A percentile compares a stretch with the other conserved stretches of the same genome.
These are phyloP conservation scores for Cremastinae sp. DNA, from an alignment of 2,888 invertebrate genomes.

Conservation along the genomic window DNA sequence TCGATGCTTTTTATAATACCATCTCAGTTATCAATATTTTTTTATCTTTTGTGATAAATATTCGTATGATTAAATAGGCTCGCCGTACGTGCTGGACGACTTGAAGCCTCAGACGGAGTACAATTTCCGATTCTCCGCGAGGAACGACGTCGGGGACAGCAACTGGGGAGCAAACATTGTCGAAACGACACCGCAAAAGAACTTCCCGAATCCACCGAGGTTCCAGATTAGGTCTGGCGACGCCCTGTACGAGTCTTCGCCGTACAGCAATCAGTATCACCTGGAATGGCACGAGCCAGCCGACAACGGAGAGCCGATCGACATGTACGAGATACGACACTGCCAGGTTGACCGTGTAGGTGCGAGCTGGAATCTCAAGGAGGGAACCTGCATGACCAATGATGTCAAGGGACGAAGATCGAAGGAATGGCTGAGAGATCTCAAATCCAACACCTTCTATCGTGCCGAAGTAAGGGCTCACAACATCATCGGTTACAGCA, in stretches of 20 bases:
- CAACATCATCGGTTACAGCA: slow-evolving; percentile 92
- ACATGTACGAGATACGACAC: slow-evolving; percentile 89
- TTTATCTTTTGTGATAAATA: background rate
- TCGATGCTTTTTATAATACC: background rate
- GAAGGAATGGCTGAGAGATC: slow-evolving; percentile 85
- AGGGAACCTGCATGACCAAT: slow-evolving; percentile 83
- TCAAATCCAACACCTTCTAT: slow-evolving; percentile 91
- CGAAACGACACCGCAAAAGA: slow-evolving; percentile 88
- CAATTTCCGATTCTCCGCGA: slow-evolving; percentile 91
- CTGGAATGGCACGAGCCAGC: slow-evolving; percentile 92
- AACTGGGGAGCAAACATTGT: slow-evolving; percentile 86
- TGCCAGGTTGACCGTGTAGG: slow-evolving; percentile 88
- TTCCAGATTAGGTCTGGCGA: slow-evolving; percentile 81
- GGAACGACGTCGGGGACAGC: slow-evolving; percentile 91
- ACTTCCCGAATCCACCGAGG: slow-evolving; percentile 88
- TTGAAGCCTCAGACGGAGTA: slow-evolving; percentile 89
- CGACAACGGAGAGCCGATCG: slow-evolving; percentile 94
- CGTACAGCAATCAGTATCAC: slow-evolving; percentile 90
- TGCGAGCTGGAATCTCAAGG: slow-evolving; percentile 83
- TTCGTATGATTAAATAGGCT: slow-evolving; percentile 80
- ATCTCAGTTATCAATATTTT: slow-evolving; percentile 2
- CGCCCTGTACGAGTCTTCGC: slow-evolving; percentile 81
- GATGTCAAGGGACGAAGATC: slow-evolving; percentile 85
- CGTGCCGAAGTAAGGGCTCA: slow-evolving; percentile 91
- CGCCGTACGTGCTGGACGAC: slow-evolving; percentile 90